phyloP scores from a whole-genome alignment of 2,888 invertebrate genomes.

The Eupithecia tripunctaria region DNA sequence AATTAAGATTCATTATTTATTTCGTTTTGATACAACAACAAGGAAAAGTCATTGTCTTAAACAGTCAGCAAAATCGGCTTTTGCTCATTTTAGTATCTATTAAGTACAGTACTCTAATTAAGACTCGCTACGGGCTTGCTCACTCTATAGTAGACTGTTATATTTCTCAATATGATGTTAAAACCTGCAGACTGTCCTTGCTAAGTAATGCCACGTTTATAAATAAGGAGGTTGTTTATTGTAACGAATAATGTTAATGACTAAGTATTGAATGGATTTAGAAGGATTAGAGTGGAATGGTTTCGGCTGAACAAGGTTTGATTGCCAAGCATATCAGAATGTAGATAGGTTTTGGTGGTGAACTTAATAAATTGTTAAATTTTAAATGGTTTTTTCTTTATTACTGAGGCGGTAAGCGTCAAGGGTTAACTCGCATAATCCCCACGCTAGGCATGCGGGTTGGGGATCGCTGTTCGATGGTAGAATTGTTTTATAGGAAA shows the following conservation, averaged over 20 bases:
- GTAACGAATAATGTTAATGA: conserved; percentile 30
- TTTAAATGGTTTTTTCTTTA: conserved; percentile 53
- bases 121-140: not conserved
- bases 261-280: conserved; percentile 36
- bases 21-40: not conserved
- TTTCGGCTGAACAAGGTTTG: conserved; percentile 50
- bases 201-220: conserved; percentile 18
- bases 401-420: not conserved
- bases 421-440: not conserved
- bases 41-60: too few species aligned
- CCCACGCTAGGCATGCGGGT: too few species aligned
- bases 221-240: conserved; percentile 22
- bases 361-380: conserved; percentile 82
- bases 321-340: conserved; percentile 77
- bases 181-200: not conserved
- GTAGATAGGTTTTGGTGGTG: conserved; percentile 80
- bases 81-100: not conserved
- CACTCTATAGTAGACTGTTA: not conserved
- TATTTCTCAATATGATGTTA: not conserved
- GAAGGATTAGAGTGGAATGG: conserved; percentile 39
- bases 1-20: not conserved
- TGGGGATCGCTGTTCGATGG: too few species aligned
- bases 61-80: not conserved
- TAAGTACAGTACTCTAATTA: not conserved
- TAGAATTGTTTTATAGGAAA: too few species aligned